phyloP scores from a whole-genome alignment of 2,797 vertebrate species.

The Valencia hispanica region DNA sequence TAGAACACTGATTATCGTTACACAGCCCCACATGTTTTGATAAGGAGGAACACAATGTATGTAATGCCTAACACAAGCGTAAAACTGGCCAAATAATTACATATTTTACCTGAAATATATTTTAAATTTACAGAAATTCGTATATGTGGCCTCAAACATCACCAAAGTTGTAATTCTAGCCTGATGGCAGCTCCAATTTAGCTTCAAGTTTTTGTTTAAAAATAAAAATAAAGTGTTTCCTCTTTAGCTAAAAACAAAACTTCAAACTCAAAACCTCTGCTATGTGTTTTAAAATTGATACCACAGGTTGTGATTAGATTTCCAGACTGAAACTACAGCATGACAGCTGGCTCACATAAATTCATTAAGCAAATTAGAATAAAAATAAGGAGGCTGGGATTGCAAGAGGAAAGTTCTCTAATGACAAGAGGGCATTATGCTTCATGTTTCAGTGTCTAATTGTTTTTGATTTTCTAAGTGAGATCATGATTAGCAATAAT shows the following conservation, averaged over 20 bases:
- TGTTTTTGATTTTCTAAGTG: slow-evolving; percentile 51
- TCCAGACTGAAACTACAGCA: slow-evolving; percentile 18
- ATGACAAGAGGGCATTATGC: slow-evolving; percentile 40
- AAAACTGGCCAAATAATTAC: not conserved
- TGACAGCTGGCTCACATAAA: slow-evolving; percentile 20
- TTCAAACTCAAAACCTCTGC: not conserved
- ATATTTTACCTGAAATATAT: not conserved
- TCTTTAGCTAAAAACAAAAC: not conserved
- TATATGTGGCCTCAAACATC: not conserved
- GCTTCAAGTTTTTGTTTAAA: not conserved
- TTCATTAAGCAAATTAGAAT: slow-evolving; percentile 40
- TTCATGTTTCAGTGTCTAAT: slow-evolving; percentile 47
- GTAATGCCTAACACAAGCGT: not conserved
- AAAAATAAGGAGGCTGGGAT: slow-evolving; percentile 32
- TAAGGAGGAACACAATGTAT: not conserved
- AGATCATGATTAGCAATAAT: slow-evolving; percentile 47
- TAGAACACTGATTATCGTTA: not conserved
- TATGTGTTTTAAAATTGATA: not conserved
- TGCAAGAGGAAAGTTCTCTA: slow-evolving; percentile 20
- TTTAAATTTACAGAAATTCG: not conserved
- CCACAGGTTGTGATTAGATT: slow-evolving; percentile 28
- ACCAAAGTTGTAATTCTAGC: not conserved
- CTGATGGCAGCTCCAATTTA: not conserved
- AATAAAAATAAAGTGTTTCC: not conserved
- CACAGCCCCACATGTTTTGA: not conserved